Base-by-base conservation (phyloP, 2,797 vertebrate species). In the Enteromius fasciolatus region DNA sequence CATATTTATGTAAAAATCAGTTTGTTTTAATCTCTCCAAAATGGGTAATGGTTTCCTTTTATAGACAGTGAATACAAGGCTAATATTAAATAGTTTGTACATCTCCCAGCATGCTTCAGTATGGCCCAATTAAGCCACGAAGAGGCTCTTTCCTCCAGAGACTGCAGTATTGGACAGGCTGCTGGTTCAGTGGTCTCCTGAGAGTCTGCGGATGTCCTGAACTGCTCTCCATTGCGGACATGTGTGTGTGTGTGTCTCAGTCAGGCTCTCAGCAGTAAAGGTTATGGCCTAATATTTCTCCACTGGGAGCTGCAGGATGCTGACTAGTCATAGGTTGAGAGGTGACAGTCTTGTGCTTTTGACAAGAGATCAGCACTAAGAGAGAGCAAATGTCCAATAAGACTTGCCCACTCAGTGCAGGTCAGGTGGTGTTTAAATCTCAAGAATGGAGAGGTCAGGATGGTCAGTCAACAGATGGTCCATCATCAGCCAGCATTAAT, bases 251-350 rank as follows among this genome's bases (percentile, higher is more conserved):
- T 72, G 17, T 59, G 41, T 31, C 23, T 64, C 44, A 52, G 46
- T 50, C 70, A 66, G 80, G 14, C 59, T 52, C 44, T 66, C 9
- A 41, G 48, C 11, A 28, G 61, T 67, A 66, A 41, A 81, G 46
- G 80, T 31, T 81, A 75, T 7, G 14, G 17, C 44, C 70, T 67
- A 41, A 81, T 81, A 52, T 64, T 81, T 73, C 8, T 64, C 69
- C 41, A 73, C 69, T 39, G 68, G 41, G 68, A 70, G 54, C 54
- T 36, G 12, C 25, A 33, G 12, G 20, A 66, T 18, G 15, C 25
- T 20, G 25, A 28, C 57, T 39, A 74, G 31, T 36, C 33, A 64
- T 39, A 11, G 31, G 59, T 64, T 36, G 10, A 31, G 8, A 48
- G 52, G 36, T 46, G 67, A 46, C 20, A 9, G 8, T 52, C 3